Conservation (phyloP, 2,888 invertebrate species). For the Steinernema scapterisci region DNA sequence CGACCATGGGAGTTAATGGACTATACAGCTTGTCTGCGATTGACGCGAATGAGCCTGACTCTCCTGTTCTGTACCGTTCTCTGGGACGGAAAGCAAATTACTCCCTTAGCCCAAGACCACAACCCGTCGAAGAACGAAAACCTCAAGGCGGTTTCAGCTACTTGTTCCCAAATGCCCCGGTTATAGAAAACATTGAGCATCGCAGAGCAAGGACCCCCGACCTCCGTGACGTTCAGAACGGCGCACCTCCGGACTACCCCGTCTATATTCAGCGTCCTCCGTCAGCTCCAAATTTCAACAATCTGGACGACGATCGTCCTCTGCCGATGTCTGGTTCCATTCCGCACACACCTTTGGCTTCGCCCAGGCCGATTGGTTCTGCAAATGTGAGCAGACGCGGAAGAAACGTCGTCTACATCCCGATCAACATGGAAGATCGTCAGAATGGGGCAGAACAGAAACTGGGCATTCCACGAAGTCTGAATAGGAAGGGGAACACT, state of each 20-base stretch:
- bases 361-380: slow-evolving; percentile 3
- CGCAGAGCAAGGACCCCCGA: slow-evolving; percentile 53
- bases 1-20: neutral
- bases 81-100: slow-evolving; percentile 21
- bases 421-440: slow-evolving; percentile 52
- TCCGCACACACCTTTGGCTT: slow-evolving; percentile 4
- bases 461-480: neutral
- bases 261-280: slow-evolving; percentile 2
- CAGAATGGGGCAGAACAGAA: slow-evolving; percentile 12
- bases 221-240: slow-evolving; percentile 27
- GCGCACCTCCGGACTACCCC: neutral
- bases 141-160: slow-evolving; percentile 62
- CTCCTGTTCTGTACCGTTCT: slow-evolving; percentile 23
- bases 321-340: neutral
- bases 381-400: slow-evolving; percentile 27
- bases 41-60: neutral
- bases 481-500: neutral
- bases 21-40: neutral
- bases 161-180: slow-evolving; percentile 58
- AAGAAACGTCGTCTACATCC: slow-evolving; percentile 61
- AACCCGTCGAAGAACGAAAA: slow-evolving; percentile 43
- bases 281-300: slow-evolving; percentile 16
- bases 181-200: slow-evolving; percentile 48
- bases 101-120: neutral
- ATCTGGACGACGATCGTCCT: neutral